Base-by-base conservation (phyloP, 2,113 vertebrate genomes). In the Psammodynastes pulverulentus region DNA sequence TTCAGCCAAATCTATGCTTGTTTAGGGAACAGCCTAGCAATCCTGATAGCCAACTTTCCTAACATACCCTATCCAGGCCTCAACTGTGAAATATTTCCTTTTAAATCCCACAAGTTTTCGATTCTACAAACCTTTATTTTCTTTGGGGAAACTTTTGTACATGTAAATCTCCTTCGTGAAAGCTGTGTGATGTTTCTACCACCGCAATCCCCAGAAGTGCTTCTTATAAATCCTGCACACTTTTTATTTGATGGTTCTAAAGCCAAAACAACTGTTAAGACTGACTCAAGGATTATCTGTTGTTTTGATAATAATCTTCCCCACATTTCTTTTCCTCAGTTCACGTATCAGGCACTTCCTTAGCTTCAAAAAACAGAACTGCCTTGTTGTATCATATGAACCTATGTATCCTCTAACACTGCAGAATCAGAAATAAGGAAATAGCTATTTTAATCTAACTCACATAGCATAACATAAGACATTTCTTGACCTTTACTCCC, bases 201-300 rank as follows among this genome's bases (percentile, higher is more conserved):
- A 3, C n/a, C 2, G 0, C 23, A 51, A 34, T 49, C 13, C n/a
- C 46, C 85, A 62, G 29, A 23, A 56, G 29, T 48, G 21, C 3
- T 34, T 24, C 17, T 24, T 91, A 23, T 51, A 51, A 87, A 67
- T 87, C 29, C 17, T 72, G 9, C 21, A 53, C 15, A 15, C 17
- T 43, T 88, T 79, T 62, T 52, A 91, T 87, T 67, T 87, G 85
- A 51, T 67, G 45, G 19, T 91, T 87, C 56, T 34, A 91, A 52
- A 91, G 46, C 56, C 91, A 87, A 86, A 51, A 53, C 48, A 52
- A 13, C 34, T 29, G 67, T 87, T 67, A 87, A 67, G 26, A 58
- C 85, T 91, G 56, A 52, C 84, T 86, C 90, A 58, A 43, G 72
- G 17, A 48, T n/a, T 58, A 91, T 23, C 46, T 51, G 34, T 4